These are phyloP conservation scores for Ornithoptera priamus DNA, from an alignment of 2,888 invertebrate species.

Conservation along the genomic window DNA sequence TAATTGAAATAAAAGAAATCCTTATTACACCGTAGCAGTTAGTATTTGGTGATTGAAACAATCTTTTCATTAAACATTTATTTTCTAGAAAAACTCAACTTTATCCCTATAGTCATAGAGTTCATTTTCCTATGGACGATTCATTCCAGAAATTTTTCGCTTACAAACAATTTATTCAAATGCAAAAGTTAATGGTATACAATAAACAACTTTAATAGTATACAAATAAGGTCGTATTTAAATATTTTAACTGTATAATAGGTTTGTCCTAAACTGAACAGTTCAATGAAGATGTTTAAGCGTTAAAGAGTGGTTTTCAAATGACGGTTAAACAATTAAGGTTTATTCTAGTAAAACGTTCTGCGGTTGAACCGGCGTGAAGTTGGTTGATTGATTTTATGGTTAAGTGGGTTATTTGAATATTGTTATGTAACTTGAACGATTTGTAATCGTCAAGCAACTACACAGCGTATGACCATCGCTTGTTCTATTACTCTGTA, in stretches of 20 bases:
- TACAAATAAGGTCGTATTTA: neutral
- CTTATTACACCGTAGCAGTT: conserved; percentile 1
- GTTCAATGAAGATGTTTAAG: conserved; percentile 24
- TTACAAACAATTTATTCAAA: conserved; percentile 1
- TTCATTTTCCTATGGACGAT: conserved; percentile 7
- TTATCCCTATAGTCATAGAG: conserved; percentile 4
- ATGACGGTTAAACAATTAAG: conserved; percentile 20
- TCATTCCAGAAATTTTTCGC: conserved; percentile 10
- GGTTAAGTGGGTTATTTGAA: neutral
- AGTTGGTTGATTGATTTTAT: conserved; percentile 25
- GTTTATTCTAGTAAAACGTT: conserved; percentile 26
- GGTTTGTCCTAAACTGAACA: conserved; percentile 4
- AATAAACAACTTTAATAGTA: neutral
- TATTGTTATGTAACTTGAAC: neutral
- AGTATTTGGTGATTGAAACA: conserved; percentile 8
- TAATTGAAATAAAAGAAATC: conserved; percentile 13
- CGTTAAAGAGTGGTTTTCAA: conserved; percentile 27
- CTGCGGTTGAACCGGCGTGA: conserved; percentile 15
- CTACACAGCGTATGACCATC: too few species aligned
- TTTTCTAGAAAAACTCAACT: neutral
- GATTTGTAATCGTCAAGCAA: too few species aligned
- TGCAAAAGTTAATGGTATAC: neutral
- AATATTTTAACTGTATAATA: neutral
- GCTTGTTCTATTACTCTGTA: too few species aligned
- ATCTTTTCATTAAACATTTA: conserved; percentile 1